These are phyloP conservation scores for Pangasius djambal DNA, from an alignment of 2,797 vertebrate genomes.

Conservation along the genomic window DNA sequence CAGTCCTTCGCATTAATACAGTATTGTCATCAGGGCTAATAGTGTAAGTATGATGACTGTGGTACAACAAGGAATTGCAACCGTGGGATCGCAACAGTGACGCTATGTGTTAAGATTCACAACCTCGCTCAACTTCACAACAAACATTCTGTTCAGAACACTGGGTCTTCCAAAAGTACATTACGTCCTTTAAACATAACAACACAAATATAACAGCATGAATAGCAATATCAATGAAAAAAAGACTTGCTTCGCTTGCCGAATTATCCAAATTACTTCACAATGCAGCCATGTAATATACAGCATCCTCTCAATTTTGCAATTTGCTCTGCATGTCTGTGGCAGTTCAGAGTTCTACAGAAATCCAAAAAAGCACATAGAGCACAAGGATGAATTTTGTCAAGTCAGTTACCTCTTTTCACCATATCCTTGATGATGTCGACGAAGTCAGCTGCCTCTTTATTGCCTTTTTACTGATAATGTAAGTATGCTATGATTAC, in stretches of 20 bases:
- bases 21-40: neutral
- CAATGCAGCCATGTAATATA: neutral
- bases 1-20: no score
- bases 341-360: no score
- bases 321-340: neutral
- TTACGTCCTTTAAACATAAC: neutral
- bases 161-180: no score
- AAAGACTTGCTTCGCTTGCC: neutral
- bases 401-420: neutral
- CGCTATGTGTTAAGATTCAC: neutral
- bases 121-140: neutral
- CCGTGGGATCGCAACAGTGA: neutral
- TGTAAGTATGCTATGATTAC: neutral
- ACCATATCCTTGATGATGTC: no score
- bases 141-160: neutral
- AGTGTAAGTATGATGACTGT: neutral
- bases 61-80: neutral
- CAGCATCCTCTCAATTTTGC: neutral
- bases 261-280: neutral
- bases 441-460: neutral
- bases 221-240: neutral
- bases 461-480: neutral
- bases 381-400: no score
- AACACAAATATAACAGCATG: neutral
- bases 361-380: no score